Base-by-base conservation (phyloP, 2,888 invertebrate genomes). In the Cephonodes hylas region DNA sequence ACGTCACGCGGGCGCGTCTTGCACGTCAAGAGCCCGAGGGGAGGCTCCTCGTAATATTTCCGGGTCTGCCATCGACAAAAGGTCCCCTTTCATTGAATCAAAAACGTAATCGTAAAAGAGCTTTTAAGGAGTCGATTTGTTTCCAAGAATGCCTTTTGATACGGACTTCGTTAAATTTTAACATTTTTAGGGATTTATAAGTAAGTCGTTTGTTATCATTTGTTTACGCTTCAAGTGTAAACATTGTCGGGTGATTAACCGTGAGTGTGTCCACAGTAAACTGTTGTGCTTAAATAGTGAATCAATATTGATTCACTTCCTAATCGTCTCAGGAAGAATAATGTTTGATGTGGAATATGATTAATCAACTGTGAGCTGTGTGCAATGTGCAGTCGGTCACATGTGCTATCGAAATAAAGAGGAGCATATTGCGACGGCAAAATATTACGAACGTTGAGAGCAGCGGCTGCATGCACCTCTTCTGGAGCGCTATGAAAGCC, bases 71-170 rank as follows among this genome's bases (percentile, higher is more conserved):
- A 76, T 79, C 81, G 75, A 84, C 84, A 84, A 88, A 84, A 81
- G 82, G 81, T 80, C 81, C 80, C 83, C 80, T 85, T 82, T 84
- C 81, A 86, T 84, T 84, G 80, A 88, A 85, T 85, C 80, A 83
- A 81, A 84, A 82, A 84, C 79, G 82, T 83, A 86, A 84, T 84
- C 80, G 82, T 81, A 82, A 85, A 85, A 79, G 81, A 78, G 76
- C 80, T 82, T 81, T 82, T 78, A 79, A 80, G 77, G 76, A 81
- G 77, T 77, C 78, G 79, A 85, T 84, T 84, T 85, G 81, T 84
- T 85, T 83, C 75, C 72, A 73, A 72, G 74, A 80, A 76, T 74
- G 74, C 73, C 72, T 72, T 75, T 76, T 73, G 72, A 74, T 75
- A 72, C 72, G 69, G 70, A 69, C 71, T 69, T 75, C 71, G 69